Conservation (phyloP, 1,140 invertebrate genomes). For the Babylonia areolata region DNA sequence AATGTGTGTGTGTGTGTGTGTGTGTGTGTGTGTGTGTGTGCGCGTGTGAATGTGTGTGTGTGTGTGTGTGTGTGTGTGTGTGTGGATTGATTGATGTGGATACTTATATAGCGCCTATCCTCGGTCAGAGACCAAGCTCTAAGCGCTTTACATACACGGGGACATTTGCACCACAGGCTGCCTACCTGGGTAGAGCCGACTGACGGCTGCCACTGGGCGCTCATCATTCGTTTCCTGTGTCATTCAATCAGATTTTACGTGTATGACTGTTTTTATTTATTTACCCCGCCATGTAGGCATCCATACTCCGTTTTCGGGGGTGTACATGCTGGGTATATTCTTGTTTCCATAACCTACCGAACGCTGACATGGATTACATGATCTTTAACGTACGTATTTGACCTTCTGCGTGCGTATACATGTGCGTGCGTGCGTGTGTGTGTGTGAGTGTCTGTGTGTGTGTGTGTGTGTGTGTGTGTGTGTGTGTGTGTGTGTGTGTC, state of each 20-base stretch:
- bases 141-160: too few species aligned
- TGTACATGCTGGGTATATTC: background rate
- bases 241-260: background rate
- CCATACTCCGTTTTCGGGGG: too few species aligned
- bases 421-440: background rate
- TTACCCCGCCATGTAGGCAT: too few species aligned
- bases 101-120: too few species aligned
- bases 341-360: background rate
- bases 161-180: too few species aligned
- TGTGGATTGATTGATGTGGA: background rate
- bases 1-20: constrained; percentile 21
- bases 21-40: constrained; percentile 14
- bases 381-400: background rate
- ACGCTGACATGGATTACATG: background rate
- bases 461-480: constrained; percentile 11
- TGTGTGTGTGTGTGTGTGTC: constrained; percentile 1
- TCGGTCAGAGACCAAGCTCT: too few species aligned
- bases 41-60: too few species aligned
- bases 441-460: background rate
- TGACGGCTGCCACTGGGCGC: too few species aligned
- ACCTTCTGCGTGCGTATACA: background rate
- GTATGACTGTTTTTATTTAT: too few species aligned
- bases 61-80: constrained; percentile 9
- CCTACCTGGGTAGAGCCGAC: too few species aligned
- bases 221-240: too few species aligned